phyloP scores from a whole-genome alignment of 2,888 invertebrate species.

The Listrodromus nycthemerus region DNA sequence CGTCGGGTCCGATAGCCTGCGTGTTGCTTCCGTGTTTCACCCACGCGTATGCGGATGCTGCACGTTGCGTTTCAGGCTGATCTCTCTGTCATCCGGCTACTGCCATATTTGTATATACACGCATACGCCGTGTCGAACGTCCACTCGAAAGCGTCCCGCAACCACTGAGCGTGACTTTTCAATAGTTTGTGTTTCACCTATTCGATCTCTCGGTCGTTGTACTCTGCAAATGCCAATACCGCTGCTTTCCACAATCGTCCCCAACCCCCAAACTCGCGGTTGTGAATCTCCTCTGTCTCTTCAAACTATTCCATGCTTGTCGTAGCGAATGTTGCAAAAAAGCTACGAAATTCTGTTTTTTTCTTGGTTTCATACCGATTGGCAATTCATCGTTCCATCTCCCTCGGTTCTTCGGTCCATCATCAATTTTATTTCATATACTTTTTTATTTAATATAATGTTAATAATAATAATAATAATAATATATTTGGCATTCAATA shows the following conservation, averaged over 20 bases:
- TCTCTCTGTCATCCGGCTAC: constrained; percentile 5
- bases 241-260: not conserved
- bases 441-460: too few species aligned
- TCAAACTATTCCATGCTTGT: not conserved
- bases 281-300: not conserved
- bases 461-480: not conserved
- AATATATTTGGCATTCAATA: constrained; percentile 22
- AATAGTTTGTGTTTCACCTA: constrained; percentile 65
- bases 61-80: constrained; percentile 19
- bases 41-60: not conserved
- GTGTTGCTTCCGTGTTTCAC: not conserved
- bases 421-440: not conserved
- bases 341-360: not conserved
- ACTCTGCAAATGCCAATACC: constrained; percentile 24
- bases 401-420: not conserved
- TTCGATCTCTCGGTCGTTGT: constrained; percentile 28
- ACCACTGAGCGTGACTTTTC: constrained; percentile 68
- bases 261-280: not conserved
- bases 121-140: constrained; percentile 46
- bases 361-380: constrained; percentile 3
- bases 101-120: constrained; percentile 8
- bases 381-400: not conserved
- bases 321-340: not conserved
- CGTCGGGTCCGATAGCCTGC: not conserved
- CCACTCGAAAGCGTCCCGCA: constrained; percentile 61